Conservation (phyloP, 2,888 invertebrate genomes). For the Nymphalis c-album region DNA sequence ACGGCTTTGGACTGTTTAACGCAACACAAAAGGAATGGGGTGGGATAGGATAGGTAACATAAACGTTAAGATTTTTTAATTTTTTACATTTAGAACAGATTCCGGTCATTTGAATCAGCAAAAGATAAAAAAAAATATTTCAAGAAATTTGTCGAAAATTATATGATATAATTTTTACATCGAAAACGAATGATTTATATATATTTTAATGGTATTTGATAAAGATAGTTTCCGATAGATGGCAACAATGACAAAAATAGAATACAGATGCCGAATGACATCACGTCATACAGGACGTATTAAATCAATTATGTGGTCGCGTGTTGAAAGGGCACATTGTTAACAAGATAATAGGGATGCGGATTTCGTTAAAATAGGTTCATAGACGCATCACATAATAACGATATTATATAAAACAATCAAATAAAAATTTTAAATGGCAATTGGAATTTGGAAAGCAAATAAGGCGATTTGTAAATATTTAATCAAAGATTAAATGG, state of each 20-base stretch:
- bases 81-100: background rate
- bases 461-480: background rate
- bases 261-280: conserved; percentile 59
- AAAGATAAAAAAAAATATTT: too few relatives aligned
- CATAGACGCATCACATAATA: background rate
- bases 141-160: too few relatives aligned
- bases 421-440: background rate
- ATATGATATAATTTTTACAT: too few relatives aligned
- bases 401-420: background rate
- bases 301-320: conserved; percentile 62
- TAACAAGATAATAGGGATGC: conserved; percentile 49
- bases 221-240: conserved; percentile 34
- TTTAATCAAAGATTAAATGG: conserved; percentile 13
- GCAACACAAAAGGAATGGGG: conserved; percentile 53
- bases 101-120: too few relatives aligned
- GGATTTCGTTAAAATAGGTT: conserved; percentile 20
- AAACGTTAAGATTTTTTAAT: conserved; percentile 7
- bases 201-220: conserved; percentile 8
- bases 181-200: background rate
- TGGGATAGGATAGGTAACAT: conserved; percentile 23
- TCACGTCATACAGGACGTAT: conserved; percentile 57
- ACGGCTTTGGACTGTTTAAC: conserved; percentile 56
- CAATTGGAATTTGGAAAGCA: background rate
- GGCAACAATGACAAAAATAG: conserved; percentile 52
- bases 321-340: conserved; percentile 57